Conservation (phyloP, 2,888 invertebrate genomes). For the Gymnocheta viridis region DNA sequence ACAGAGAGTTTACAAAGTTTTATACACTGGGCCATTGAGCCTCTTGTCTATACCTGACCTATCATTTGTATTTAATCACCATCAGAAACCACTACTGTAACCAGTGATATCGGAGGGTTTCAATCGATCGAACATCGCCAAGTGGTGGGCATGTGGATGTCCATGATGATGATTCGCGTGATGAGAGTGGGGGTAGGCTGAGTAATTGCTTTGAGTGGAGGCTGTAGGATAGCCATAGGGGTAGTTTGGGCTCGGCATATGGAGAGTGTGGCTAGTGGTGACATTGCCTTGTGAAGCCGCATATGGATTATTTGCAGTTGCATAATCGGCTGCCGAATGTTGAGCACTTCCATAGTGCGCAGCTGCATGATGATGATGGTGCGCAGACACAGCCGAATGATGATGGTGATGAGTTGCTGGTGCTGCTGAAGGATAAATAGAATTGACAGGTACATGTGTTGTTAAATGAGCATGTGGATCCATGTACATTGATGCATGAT, state of each 20-base stretch:
- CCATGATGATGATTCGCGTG: conserved; percentile 67
- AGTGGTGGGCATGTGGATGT: conserved; percentile 69
- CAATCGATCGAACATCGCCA: conserved; percentile 82
- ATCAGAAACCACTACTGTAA: conserved; percentile 83
- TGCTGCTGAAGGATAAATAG: conserved; percentile 78
- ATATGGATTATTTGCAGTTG: conserved; percentile 71
- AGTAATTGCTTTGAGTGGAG: conserved; percentile 72
- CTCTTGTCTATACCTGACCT: conserved; percentile 15
- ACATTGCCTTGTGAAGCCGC: conserved; percentile 50
- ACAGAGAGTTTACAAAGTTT: conserved; percentile 1
- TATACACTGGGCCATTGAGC: conserved; percentile 24
- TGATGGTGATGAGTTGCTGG: conserved; percentile 72
- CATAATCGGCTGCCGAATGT: conserved; percentile 80
- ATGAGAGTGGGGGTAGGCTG: conserved; percentile 54
- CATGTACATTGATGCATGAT: conserved; percentile 81
- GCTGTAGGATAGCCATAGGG: conserved; percentile 81
- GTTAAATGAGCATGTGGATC: conserved; percentile 80
- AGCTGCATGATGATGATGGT: conserved; percentile 61
- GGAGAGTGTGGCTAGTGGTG: conserved; percentile 84
- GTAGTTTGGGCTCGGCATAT: conserved; percentile 88
- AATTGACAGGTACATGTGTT: conserved; percentile 82
- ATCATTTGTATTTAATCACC: conserved; percentile 47
- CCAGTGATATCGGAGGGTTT: conserved; percentile 83
- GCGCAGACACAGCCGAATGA: conserved; percentile 75
- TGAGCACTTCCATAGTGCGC: conserved; percentile 74